Evolutionary conservation across 2,797 vertebrate genomes (phyloP).

Genomic region (Manis javanica): DNA sequence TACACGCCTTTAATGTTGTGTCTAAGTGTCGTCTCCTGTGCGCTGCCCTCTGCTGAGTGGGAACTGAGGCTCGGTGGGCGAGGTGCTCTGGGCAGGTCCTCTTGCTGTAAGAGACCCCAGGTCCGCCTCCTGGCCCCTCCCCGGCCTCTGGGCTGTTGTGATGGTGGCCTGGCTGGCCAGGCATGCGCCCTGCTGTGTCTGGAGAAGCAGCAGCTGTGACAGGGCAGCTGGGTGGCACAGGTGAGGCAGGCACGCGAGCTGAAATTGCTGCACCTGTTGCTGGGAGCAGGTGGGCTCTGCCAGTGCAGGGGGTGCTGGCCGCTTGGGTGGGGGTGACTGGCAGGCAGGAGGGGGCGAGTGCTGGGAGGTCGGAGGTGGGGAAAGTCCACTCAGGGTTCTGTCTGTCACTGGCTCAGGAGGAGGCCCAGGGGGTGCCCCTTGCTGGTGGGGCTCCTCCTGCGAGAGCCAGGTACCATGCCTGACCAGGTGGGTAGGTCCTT

Average conservation of each 20-base stretch:
- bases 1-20: neutral
- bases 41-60: too few species aligned
- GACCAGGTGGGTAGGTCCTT: neutral
- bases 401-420: neutral
- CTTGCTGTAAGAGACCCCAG: neutral
- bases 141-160: neutral
- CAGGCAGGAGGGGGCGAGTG: neutral
- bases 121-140: neutral
- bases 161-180: too few species aligned
- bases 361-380: neutral
- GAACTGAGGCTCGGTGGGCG: neutral
- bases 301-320: neutral
- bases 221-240: neutral
- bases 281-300: neutral
- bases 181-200: neutral
- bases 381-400: neutral
- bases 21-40: neutral
- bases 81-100: too few species aligned
- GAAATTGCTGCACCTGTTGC: neutral
- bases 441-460: fast-evolving
- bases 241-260: too few species aligned
- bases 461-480: neutral
- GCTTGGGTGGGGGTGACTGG: too few species aligned
- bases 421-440: too few species aligned
- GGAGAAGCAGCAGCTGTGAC: too few species aligned